phyloP scores from a whole-genome alignment of 2,888 invertebrate species.

The Cacoxenus indagator region DNA sequence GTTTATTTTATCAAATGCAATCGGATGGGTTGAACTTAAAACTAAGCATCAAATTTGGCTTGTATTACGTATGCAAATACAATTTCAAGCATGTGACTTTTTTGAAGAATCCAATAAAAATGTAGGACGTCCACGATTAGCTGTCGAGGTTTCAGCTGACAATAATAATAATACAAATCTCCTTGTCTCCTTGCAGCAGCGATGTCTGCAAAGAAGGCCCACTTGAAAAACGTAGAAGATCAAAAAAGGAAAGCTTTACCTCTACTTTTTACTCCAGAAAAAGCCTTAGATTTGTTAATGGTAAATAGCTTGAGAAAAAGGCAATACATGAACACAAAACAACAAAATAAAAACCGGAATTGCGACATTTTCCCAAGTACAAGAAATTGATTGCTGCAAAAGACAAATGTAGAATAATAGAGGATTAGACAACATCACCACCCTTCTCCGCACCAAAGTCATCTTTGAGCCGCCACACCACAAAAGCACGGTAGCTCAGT shows the following conservation, averaged over 20 bases:
- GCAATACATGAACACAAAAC: neutral
- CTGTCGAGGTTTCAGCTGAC: neutral
- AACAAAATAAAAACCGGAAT: neutral
- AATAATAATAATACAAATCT: slow-evolving; percentile 3
- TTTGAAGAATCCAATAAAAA: slow-evolving; percentile 6
- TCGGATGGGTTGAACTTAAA: neutral
- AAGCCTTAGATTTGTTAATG: neutral
- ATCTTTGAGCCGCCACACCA: too few species aligned
- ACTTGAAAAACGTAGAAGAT: neutral
- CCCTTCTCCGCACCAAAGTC: too few species aligned
- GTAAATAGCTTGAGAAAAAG: neutral
- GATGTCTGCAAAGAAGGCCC: slow-evolving; percentile 1
- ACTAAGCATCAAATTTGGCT: neutral
- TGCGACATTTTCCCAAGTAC: neutral
- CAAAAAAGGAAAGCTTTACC: neutral
- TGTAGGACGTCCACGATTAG: neutral
- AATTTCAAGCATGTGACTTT: slow-evolving; percentile 3
- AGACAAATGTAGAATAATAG: neutral
- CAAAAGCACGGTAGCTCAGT: too few species aligned
- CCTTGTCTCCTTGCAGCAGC: slow-evolving; percentile 5
- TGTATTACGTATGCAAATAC: slow-evolving; percentile 5
- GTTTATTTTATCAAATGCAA: neutral
- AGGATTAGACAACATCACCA: too few species aligned
- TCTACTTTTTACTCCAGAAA: neutral
- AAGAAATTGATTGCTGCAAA: slow-evolving; percentile 1